These are phyloP conservation scores for Phaedon cochleariae DNA, from an alignment of 2,888 invertebrate species.

Conservation along the genomic window DNA sequence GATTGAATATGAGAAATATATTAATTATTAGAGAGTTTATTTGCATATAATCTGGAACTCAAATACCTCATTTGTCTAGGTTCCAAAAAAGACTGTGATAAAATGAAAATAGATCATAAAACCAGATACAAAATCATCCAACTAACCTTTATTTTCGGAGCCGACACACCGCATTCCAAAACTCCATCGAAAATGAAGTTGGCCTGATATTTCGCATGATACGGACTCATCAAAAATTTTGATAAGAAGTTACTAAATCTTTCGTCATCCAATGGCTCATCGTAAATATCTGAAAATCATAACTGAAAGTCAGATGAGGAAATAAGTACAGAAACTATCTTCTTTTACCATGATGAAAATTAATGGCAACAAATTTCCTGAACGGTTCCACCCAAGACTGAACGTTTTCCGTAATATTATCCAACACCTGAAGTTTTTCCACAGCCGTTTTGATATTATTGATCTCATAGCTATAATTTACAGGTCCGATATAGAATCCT, in stretches of 20 bases:
- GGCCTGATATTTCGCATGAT: conserved; percentile 73
- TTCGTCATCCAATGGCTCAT: conserved; percentile 61
- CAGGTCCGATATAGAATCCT: conserved; percentile 71
- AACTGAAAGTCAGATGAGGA: not conserved
- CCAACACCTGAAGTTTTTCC: conserved; percentile 64
- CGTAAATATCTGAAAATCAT: conserved; percentile 62
- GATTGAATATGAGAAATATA: no score
- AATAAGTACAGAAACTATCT: not conserved
- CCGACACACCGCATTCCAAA: conserved; percentile 70
- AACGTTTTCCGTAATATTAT: conserved; percentile 66
- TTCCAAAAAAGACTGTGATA: no score
- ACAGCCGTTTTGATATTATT: conserved; percentile 67
- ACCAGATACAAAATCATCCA: no score
- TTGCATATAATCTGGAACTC: no score
- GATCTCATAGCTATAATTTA: conserved; percentile 73
- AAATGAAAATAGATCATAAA: no score
- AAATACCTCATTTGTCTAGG: no score
- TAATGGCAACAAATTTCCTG: conserved; percentile 67
- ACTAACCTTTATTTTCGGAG: conserved; percentile 66
- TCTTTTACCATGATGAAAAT: conserved; percentile 64
- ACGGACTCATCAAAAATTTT: conserved; percentile 74
- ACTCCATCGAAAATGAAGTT: conserved; percentile 72
- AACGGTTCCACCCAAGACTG: conserved; percentile 75
- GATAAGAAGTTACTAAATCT: conserved; percentile 72
- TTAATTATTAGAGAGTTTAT: no score